Percentiles rank a stretch among this genome's conserved stretches.
Conservation (phyloP, 2,888 invertebrate genomes). For the Bombyx huttoni region DNA sequence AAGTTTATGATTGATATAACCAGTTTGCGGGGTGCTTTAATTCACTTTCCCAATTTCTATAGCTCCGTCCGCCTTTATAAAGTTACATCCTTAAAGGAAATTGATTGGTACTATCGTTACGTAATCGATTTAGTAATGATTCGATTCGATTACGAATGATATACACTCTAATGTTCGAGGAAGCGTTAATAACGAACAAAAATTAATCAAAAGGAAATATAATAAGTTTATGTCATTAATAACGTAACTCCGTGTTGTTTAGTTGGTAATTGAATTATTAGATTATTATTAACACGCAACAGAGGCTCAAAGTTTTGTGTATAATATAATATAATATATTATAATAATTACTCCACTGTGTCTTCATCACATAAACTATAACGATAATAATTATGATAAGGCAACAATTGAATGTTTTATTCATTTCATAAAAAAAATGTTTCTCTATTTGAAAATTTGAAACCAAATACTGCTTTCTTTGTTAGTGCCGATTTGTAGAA, state of each 20-base stretch:
- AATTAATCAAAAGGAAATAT: slow-evolving; percentile 31
- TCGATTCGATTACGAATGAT: slow-evolving; percentile 43
- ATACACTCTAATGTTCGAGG: slow-evolving; percentile 20
- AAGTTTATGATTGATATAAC: slow-evolving; percentile 74
- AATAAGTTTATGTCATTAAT: slow-evolving; percentile 8
- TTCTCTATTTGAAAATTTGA: no score
- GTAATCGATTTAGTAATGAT: slow-evolving; percentile 51
- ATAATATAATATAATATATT: not conserved
- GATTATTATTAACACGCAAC: not conserved
- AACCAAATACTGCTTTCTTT: not conserved
- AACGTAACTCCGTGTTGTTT: not conserved
- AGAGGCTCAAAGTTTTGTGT: slow-evolving; percentile 1
- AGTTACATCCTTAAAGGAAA: slow-evolving; percentile 64
- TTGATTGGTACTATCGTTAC: slow-evolving; percentile 55
- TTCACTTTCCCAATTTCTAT: slow-evolving; percentile 68
- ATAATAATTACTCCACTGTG: not conserved
- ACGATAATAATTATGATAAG: not conserved
- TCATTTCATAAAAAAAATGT: no score
- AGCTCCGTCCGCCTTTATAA: slow-evolving; percentile 53
- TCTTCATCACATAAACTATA: not conserved
- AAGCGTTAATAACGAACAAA: slow-evolving; percentile 31
- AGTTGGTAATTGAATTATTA: not conserved
- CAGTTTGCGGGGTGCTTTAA: slow-evolving; percentile 69
- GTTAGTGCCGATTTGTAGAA: not conserved
- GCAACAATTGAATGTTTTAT: no score